phyloP scores from a whole-genome alignment of 2,113 vertebrate genomes.

The Butorides virescens region DNA sequence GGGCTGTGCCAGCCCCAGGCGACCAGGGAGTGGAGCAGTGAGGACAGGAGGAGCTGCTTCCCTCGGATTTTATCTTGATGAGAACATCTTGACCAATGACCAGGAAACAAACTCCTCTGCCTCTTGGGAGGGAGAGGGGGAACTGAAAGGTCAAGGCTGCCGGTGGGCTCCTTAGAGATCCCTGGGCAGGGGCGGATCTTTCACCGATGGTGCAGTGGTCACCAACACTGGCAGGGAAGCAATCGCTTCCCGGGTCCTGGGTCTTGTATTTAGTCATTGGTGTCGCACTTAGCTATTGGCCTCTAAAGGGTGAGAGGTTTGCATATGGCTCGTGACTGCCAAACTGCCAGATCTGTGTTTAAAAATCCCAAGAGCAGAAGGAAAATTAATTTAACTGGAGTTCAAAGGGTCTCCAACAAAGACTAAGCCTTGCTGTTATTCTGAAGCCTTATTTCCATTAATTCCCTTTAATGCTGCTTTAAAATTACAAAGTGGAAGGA shows the following conservation, averaged over 20 bases:
- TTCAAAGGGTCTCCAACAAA: neutral
- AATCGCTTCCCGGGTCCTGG: neutral
- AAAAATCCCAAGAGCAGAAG: neutral
- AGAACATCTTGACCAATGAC: neutral
- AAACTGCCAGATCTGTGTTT: neutral
- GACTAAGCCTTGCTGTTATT: neutral
- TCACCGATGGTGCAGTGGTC: neutral
- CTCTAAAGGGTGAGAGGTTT: neutral
- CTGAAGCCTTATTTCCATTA: neutral
- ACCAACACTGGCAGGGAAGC: neutral
- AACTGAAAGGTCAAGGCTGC: neutral
- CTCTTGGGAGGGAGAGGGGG: neutral
- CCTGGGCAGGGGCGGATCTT: neutral
- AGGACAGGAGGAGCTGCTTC: neutral
- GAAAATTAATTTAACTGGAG: constrained; percentile 47
- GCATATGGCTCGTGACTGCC: neutral
- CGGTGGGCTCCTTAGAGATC: accelerated
- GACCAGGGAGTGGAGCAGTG: neutral
- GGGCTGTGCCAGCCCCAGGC: neutral
- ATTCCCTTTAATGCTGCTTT: constrained; percentile 25
- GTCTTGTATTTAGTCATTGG: neutral
- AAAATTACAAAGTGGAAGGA: constrained; percentile 6
- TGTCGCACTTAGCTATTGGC: neutral
- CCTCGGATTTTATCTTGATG: neutral
- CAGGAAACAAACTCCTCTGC: neutral